A percentile compares a stretch with the other conserved stretches of the same genome.
phyloP scores from a whole-genome alignment of 2,113 vertebrate genomes.

The Rhabdornis inornatus region DNA sequence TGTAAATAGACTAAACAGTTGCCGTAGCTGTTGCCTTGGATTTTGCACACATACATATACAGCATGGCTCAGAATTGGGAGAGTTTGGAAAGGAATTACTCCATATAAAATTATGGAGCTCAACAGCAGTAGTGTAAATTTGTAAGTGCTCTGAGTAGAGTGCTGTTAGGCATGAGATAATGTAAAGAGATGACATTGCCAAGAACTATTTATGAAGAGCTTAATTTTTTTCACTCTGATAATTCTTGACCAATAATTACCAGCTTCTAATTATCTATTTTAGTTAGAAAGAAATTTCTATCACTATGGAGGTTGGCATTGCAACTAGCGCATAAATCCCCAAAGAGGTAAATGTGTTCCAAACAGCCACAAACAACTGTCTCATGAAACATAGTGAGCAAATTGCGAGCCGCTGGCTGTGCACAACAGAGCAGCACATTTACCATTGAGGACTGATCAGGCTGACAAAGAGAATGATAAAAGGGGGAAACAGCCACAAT shows the following conservation, averaged over 20 bases:
- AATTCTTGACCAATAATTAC: slow-evolving; percentile 85
- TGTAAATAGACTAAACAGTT: not conserved
- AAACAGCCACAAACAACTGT: slow-evolving; percentile 82
- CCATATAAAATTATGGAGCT: slow-evolving; percentile 67
- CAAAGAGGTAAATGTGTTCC: slow-evolving; percentile 80
- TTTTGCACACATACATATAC: not conserved
- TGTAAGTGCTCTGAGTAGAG: slow-evolving; percentile 66
- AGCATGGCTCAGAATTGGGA: not conserved
- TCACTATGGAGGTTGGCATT: slow-evolving; percentile 79
- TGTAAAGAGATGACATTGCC: slow-evolving; percentile 76
- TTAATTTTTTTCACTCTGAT: slow-evolving; percentile 84
- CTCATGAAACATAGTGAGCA: slow-evolving; percentile 79
- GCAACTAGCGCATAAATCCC: slow-evolving; percentile 76
- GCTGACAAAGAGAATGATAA: slow-evolving; percentile 77
- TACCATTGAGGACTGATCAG: slow-evolving; percentile 71
- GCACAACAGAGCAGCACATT: slow-evolving; percentile 73
- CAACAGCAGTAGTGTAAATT: slow-evolving; percentile 67
- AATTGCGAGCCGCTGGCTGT: slow-evolving; percentile 77
- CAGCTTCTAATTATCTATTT: slow-evolving; percentile 82
- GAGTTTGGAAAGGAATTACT: slow-evolving; percentile 45
- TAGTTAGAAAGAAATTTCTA: slow-evolving; percentile 80
- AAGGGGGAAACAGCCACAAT: slow-evolving; percentile 64
- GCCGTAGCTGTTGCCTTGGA: not conserved
- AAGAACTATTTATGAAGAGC: slow-evolving; percentile 79
- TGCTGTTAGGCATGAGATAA: slow-evolving; percentile 71